phyloP scores from a whole-genome alignment of 2,113 vertebrate genomes.

The Phyllostomus discolor region DNA sequence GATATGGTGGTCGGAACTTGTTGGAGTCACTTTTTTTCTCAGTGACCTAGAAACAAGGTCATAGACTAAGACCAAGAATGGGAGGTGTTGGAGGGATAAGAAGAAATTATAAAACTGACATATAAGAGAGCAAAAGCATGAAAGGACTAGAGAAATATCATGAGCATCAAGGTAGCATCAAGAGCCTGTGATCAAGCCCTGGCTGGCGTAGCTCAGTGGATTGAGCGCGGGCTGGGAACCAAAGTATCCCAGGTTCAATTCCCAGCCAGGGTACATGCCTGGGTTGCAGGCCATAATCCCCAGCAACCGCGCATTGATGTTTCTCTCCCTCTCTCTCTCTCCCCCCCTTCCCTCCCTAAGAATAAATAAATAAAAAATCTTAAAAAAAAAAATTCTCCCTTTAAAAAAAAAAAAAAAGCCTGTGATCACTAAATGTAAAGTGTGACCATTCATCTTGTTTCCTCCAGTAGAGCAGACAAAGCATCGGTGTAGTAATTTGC shows the following conservation, averaged over 20 bases:
- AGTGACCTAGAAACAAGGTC: background rate
- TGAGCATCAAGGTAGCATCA: background rate
- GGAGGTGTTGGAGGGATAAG: background rate
- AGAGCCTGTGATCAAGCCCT: background rate
- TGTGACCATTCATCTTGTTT: background rate
- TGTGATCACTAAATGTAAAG: background rate
- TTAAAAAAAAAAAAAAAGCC: no score
- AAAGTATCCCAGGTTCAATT: no score
- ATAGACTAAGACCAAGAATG: background rate
- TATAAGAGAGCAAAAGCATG: background rate
- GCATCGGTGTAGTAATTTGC: background rate
- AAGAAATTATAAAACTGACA: background rate
- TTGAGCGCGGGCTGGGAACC: no score
- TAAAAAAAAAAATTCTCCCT: no score
- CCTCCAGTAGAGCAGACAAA: background rate
- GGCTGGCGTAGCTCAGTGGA: no score
- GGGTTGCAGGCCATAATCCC: no score
- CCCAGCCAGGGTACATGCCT: no score
- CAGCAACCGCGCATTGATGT: no score
- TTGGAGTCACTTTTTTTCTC: background rate
- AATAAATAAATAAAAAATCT: no score
- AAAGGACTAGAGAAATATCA: background rate
- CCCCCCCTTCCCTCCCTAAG: no score
- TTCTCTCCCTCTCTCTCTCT: no score
- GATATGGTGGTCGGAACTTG: background rate